A percentile compares a stretch with the other conserved stretches of the same genome.
These are phyloP conservation scores for Tangara arthus DNA, from an alignment of 2,797 vertebrate species.

Conservation along the genomic window DNA sequence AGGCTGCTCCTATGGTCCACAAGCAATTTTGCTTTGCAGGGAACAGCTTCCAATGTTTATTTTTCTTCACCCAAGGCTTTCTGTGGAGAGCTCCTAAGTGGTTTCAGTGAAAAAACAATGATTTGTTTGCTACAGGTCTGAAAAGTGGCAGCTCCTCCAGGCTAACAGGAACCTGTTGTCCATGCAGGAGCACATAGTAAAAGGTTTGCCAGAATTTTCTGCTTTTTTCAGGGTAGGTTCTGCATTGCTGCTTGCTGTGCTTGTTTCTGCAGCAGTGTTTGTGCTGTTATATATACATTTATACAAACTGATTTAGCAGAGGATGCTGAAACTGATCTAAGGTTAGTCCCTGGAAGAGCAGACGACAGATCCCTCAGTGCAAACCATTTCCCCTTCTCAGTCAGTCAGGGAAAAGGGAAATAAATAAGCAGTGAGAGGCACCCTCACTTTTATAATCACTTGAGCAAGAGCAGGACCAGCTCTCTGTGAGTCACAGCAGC, in stretches of 20 bases:
- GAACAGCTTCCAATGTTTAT: not conserved
- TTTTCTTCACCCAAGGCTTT: not conserved
- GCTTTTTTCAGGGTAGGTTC: not conserved
- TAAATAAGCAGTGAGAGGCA: not conserved
- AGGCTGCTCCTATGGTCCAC: not conserved
- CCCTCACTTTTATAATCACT: not conserved
- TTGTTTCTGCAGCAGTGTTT: not conserved
- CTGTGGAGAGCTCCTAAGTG: not conserved
- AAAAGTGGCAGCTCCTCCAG: not conserved
- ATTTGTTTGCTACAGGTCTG: not conserved
- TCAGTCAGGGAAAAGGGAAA: not conserved
- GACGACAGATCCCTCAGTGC: not conserved
- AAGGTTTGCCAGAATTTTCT: not conserved
- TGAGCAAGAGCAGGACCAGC: not conserved
- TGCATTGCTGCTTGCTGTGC: not conserved
- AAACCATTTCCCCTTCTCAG: not conserved
- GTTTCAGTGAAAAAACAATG: not conserved
- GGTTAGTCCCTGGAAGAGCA: not conserved
- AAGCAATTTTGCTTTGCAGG: not conserved
- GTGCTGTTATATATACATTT: not conserved
- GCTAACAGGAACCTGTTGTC: not conserved
- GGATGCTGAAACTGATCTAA: not conserved
- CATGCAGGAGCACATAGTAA: fast-evolving
- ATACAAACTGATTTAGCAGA: not conserved
- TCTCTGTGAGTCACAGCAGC: not conserved